Base-by-base conservation (phyloP, 2,113 vertebrate species). In the Pontoporia blainvillei region DNA sequence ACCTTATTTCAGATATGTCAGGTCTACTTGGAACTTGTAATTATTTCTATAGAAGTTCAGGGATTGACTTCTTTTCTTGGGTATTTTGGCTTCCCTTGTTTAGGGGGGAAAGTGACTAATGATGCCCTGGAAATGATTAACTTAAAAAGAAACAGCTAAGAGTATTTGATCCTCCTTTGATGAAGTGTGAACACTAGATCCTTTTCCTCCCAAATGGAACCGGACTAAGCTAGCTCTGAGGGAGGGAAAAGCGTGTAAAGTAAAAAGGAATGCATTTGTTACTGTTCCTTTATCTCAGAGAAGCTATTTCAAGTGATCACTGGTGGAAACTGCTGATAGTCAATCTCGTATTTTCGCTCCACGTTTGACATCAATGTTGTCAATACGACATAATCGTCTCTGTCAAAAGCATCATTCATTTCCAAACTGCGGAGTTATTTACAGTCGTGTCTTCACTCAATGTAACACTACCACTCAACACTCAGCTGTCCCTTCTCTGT, bases 101-200 rank as follows among this genome's bases (percentile, higher is more conserved):
- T 94, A 27, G 97, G 94, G 54, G 31, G 27, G 18, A 93, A 95
- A 96, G 97, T 97, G 66, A 90, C 87, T 98, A 97, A 98, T 91
- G 90, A 96, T 93, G 88, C 71, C 96, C 98, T 98, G 98, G 98
- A 98, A 98, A 86, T 25, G 34, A 98, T 98, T 98, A 98, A 96
- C 96, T 98, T 97, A 10, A 95, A 98, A 97, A 97, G 98, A 84
- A 96, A 96, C 82, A 94, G 92, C 96, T 98, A 96, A 97, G 97
- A 96, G 73, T 96, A 97, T 98, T 98, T 98, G 97, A 98, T 98
- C 96, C 81, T 97, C 95, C 72, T 98, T 97, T 97, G 98, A 98
- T 98, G 95, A 98, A 98, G 97, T 98, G 98, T 96, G 98, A 98
- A 98, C 96, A 97, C 95, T 96, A 97, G 93, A 96, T 41, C 57